Conservation (phyloP, 2,888 invertebrate species). For the Alloscopus bannaensis region DNA sequence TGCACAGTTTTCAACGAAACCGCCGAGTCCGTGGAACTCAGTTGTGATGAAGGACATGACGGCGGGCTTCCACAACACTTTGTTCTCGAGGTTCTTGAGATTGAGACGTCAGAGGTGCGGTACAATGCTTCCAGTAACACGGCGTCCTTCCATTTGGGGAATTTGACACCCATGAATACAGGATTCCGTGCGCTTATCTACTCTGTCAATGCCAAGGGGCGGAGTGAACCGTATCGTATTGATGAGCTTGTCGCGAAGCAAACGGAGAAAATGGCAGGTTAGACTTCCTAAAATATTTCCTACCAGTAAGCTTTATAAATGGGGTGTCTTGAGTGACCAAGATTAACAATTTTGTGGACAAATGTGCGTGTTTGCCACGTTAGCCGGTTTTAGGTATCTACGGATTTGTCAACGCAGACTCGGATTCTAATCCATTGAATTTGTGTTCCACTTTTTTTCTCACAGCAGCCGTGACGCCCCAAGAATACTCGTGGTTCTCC, state of each 20-base stretch:
- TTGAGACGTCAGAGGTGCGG: slow-evolving; percentile 70
- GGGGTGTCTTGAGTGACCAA: background rate
- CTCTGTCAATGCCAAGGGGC: slow-evolving; percentile 72
- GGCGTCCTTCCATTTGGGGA: slow-evolving; percentile 72
- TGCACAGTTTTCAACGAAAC: slow-evolving; percentile 91
- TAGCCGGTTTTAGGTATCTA: too few species aligned
- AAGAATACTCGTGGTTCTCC: slow-evolving; percentile 72
- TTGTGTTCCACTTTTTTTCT: too few species aligned
- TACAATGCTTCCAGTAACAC: slow-evolving; percentile 72
- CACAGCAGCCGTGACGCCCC: slow-evolving; percentile 68
- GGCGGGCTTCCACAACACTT: slow-evolving; percentile 92
- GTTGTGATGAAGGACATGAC: slow-evolving; percentile 89
- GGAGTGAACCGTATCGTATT: slow-evolving; percentile 71
- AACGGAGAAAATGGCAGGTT: slow-evolving; percentile 72
- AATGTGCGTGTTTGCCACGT: too few species aligned
- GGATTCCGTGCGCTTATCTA: slow-evolving; percentile 72
- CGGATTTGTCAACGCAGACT: background rate
- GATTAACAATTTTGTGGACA: too few species aligned
- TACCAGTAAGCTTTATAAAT: too few species aligned
- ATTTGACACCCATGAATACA: slow-evolving; percentile 72
- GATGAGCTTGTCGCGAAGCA: slow-evolving; percentile 72
- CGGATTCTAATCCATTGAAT: too few species aligned
- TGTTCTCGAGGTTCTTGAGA: slow-evolving; percentile 80
- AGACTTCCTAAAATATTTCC: too few species aligned
- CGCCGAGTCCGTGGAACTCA: slow-evolving; percentile 87